Base-by-base conservation (phyloP, 2,113 vertebrate species). In the Thunnus maccoyii region DNA sequence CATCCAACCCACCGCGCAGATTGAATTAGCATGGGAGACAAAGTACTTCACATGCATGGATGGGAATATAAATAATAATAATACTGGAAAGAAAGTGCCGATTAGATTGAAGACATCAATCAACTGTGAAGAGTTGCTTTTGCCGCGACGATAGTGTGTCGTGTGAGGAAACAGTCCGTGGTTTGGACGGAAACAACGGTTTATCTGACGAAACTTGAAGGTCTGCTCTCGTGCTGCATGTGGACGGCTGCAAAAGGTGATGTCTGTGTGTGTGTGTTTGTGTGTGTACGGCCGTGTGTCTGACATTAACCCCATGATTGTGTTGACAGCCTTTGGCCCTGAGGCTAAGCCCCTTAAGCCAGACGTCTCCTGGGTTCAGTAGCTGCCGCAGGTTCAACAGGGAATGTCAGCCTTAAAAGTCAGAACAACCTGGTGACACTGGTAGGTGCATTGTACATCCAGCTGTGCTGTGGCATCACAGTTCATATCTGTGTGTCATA, bases 101-200 rank as follows among this genome's bases (percentile, higher is more conserved):
- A 72, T 71, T 78, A 88, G 76, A 91, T 83, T 84, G 79, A 70
- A 82, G 65, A 72, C 80, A 91, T 92, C 72, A 77, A 86, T 93
- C 85, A 88, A 20, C 18, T 44, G 60, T 72, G 68, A 51, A 60
- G 46, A 58, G 20, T n/a, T 62, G 15, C 0, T 1, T 7, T 68
- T 36, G 11, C 4, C 1, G 12, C 30, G 44, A 20, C 20, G 9
- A 57, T 3, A n/a, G 3, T 64, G 30, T 22, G 61, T 57, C 16
- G 12, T 56, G 46, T 22, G 36, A 76, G 60, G 57, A 71, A 81
- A 64, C 50, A 72, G 57, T 44, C 25, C n/a, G 44, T 47, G 50
- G 4, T 22, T n/a, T 32, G 25, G 50, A 58, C 77, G 16, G 60
- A 73, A 69, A 82, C 66, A 67, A 62, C 51, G 54, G 61, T 58